A percentile compares a stretch with the other conserved stretches of the same genome.
Conservation (phyloP, 1,140 invertebrate genomes). For the Drosophila mauritiana region DNA sequence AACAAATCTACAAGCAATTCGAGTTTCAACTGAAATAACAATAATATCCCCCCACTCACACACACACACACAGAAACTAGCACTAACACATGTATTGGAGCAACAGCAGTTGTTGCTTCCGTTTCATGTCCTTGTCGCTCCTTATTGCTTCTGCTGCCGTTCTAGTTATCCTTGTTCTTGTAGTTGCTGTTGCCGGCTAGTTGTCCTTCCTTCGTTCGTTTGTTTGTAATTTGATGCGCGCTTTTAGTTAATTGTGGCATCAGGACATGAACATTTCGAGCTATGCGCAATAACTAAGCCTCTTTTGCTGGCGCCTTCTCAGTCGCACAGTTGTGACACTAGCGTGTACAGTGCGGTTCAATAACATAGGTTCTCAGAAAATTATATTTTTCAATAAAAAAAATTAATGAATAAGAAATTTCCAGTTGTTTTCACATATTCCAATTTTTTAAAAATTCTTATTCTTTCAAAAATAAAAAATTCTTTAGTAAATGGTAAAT, state of each 20-base stretch:
- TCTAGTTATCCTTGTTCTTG: slow-evolving; percentile 40
- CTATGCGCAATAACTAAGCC: slow-evolving; percentile 73
- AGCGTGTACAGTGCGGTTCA: slow-evolving; percentile 19
- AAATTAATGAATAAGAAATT: no score
- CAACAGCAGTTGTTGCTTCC: slow-evolving; percentile 74
- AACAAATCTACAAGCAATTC: slow-evolving; percentile 76
- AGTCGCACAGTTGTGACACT: slow-evolving; percentile 16
- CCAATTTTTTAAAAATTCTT: no score
- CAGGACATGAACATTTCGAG: slow-evolving; percentile 74
- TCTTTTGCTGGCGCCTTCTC: slow-evolving; percentile 14
- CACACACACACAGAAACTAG: slow-evolving; percentile 5
- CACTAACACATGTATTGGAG: not conserved
- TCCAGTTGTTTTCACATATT: no score
- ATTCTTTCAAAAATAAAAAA: no score
- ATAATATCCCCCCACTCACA: slow-evolving; percentile 51
- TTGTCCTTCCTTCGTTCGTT: slow-evolving; percentile 47
- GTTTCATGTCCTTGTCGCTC: slow-evolving; percentile 73
- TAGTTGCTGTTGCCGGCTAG: slow-evolving; percentile 26
- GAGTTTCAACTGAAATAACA: slow-evolving; percentile 74
- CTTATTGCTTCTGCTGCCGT: slow-evolving; percentile 30
- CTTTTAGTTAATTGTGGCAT: slow-evolving; percentile 83
- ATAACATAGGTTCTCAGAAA: not conserved
- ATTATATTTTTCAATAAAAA: not conserved
- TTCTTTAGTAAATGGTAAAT: no score
- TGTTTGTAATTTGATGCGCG: slow-evolving; percentile 82